Evolutionary conservation across 2,888 invertebrate species (phyloP).

Genomic region (Hirtodrosophila confusa): DNA sequence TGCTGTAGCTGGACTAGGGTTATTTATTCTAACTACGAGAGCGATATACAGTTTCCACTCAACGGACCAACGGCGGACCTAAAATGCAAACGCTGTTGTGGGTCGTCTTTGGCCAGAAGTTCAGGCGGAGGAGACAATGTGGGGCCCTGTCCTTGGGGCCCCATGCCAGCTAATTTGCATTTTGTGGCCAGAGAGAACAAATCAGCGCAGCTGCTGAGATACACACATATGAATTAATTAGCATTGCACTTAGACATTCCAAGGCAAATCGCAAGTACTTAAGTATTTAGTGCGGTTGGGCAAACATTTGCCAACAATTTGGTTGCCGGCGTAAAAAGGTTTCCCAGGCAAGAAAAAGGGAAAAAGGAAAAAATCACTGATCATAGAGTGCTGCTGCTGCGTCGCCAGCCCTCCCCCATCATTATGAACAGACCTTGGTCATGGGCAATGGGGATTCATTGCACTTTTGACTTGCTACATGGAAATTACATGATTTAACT

Average conservation of each 20-base stretch:
- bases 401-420: slow-evolving; percentile 16
- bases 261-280: slow-evolving; percentile 10
- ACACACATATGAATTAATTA: slow-evolving; percentile 65
- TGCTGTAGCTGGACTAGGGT: slow-evolving; percentile 32
- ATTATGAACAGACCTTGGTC: slow-evolving; percentile 42
- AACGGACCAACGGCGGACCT: slow-evolving; percentile 19
- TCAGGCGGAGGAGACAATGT: slow-evolving; percentile 25
- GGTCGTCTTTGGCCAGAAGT: slow-evolving; percentile 48
- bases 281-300: slow-evolving; percentile 46
- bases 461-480: slow-evolving; percentile 78
- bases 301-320: slow-evolving; percentile 76
- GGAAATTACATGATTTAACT: slow-evolving; percentile 80
- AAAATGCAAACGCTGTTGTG: slow-evolving; percentile 69
- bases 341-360: slow-evolving; percentile 56
- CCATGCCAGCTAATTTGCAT: slow-evolving; percentile 64
- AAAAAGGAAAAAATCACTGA: slow-evolving; percentile 38
- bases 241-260: slow-evolving; percentile 11
- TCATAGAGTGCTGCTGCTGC: slow-evolving; percentile 42
- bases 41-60: slow-evolving; percentile 70
- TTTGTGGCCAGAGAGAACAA: slow-evolving; percentile 40
- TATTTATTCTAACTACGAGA: slow-evolving; percentile 70
- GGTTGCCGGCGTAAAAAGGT: slow-evolving; percentile 26
- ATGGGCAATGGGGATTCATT: slow-evolving; percentile 58
- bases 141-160: slow-evolving; percentile 23
- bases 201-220: slow-evolving; percentile 51